Evolutionary conservation across 2,888 invertebrate species (phyloP), one percentile per base, ranked within the genome.

Genomic region (Epinotia nisella): DNA sequence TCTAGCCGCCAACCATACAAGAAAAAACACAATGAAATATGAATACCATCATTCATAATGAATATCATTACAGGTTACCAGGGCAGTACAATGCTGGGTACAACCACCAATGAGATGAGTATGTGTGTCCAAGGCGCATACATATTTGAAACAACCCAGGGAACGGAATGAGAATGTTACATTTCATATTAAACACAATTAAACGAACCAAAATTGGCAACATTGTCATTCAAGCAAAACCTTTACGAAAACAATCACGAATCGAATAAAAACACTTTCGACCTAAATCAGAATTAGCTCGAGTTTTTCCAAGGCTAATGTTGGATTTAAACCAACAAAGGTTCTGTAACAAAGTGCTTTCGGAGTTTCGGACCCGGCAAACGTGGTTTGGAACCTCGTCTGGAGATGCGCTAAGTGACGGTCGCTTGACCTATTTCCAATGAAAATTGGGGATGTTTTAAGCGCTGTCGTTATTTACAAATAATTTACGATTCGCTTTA

Each of bases 281-380:
- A 62, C 62, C 70, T 70, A 62, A 70, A 19, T 29, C 35, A 62
- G 70, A 56, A 70, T 70, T 70, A 70, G 56, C 29, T 17, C 10
- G 68, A 53, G 53, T 61, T 53, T 56, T 17, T 17, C 17, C 55
- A 62, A 55, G 45, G 41, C 55, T 70, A 69, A 69, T 69, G 70
- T 45, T 29, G 55, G 41, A 45, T 39, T 45, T 51, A 56, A 19
- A 62, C 17, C 17, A 29, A 68, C 39, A 64, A 70, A 49, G 64
- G 35, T 53, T 59, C 70, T 45, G 70, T 69, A 60, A 49, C 51
- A 53, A 24, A 62, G 64, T 65, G 64, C 29, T 49, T 49, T 58
- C 29, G 29, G 24, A n/a, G n/a, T 49, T 49, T 58, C 29, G 29
- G 24, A n/a, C 13, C 53, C 39, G 65, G 65, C 41, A 55, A 21